A percentile compares a stretch with the other conserved stretches of the same genome.
Conservation (phyloP, 2,797 vertebrate species). For the Bradypus variegatus region DNA sequence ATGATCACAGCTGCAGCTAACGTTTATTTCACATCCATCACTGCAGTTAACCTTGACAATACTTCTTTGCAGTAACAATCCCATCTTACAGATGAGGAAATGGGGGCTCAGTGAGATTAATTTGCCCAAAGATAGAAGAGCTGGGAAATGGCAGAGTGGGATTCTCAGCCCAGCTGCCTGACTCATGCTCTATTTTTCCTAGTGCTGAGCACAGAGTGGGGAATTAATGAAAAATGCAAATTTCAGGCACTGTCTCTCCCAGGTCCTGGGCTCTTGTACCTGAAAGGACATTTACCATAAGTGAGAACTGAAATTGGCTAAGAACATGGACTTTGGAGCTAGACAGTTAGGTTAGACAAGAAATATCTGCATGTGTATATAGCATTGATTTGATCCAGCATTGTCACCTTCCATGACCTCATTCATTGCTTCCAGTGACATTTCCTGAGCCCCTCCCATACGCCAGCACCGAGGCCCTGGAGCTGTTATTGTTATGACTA, state of each 20-base stretch:
- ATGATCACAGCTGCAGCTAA: not conserved
- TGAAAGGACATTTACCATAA: not conserved
- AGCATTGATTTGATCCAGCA: not conserved
- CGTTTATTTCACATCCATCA: rapidly evolving
- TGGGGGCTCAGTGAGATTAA: not conserved
- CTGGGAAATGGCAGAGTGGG: not conserved
- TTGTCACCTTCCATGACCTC: not conserved
- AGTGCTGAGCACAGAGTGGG: not conserved
- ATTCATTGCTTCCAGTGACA: not conserved
- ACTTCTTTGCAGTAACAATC: not conserved
- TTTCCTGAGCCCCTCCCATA: not conserved
- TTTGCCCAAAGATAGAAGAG: not conserved
- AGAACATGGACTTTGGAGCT: not conserved
- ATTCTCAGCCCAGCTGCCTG: not conserved
- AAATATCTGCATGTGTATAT: not conserved
- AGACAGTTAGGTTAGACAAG: not conserved
- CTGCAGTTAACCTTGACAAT: not conserved
- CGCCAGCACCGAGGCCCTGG: not conserved
- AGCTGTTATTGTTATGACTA: not conserved
- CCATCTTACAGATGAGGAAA: not conserved
- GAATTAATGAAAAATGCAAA: not conserved
- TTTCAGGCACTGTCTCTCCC: too few species aligned
- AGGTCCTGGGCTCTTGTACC: not conserved
- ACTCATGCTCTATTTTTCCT: not conserved
- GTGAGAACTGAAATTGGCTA: not conserved